Conservation (phyloP, 2,113 vertebrate species). For the Nesospiza acunhae region DNA sequence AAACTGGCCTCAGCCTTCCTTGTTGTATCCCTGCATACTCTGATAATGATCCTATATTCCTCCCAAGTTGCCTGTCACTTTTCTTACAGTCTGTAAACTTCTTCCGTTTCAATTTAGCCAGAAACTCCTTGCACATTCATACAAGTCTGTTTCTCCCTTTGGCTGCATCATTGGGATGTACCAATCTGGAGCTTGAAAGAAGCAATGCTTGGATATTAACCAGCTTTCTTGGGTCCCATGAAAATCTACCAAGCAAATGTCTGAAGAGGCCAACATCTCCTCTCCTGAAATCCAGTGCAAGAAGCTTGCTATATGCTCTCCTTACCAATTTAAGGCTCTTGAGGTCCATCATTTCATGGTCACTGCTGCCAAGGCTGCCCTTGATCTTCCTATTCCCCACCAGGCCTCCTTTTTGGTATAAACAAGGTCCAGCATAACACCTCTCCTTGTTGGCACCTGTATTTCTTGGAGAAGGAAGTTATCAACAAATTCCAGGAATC, state of each 20-base stretch:
- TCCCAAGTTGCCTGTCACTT: neutral
- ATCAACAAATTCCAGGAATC: fast-evolving
- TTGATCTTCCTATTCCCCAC: neutral
- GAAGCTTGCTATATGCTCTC: neutral
- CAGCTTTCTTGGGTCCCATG: neutral
- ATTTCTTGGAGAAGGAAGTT: neutral
- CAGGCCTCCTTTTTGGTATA: neutral
- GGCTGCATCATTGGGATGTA: neutral
- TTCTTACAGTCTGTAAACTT: neutral
- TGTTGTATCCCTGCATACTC: fast-evolving
- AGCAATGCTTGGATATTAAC: neutral
- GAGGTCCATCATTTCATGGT: neutral
- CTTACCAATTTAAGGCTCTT: neutral
- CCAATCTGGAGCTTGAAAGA: neutral
- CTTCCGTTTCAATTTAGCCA: neutral
- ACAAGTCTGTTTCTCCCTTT: neutral
- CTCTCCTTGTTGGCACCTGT: neutral
- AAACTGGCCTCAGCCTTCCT: neutral
- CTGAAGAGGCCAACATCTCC: neutral
- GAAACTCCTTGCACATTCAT: neutral
- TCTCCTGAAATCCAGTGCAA: neutral
- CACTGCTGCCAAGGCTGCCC: neutral
- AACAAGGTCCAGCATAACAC: neutral
- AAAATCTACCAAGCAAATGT: neutral
- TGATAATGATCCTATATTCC: neutral